Percentiles rank a stretch among this genome's conserved stretches.
These are phyloP conservation scores for Potorous gilbertii DNA, from an alignment of 2,797 vertebrate species.

Conservation along the genomic window DNA sequence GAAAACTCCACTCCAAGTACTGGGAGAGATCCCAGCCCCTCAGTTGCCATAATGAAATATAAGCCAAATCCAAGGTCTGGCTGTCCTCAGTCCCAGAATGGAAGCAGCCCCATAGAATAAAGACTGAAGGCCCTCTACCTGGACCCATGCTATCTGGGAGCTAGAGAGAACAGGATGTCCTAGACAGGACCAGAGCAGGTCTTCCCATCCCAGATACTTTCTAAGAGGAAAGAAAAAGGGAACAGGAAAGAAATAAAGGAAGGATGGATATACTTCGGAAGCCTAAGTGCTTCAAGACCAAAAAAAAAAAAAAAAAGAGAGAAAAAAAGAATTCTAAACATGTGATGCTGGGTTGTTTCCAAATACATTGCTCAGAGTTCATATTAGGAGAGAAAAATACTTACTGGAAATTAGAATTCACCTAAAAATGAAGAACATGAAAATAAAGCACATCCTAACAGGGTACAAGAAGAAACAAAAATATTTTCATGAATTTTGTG, in stretches of 20 bases:
- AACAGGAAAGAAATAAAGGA: neutral
- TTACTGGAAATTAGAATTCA: neutral
- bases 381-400: conserved; percentile 4
- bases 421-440: neutral
- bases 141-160: neutral
- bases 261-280: neutral
- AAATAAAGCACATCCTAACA: neutral
- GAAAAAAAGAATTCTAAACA: conserved; percentile 14
- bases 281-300: neutral
- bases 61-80: neutral
- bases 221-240: neutral
- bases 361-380: neutral
- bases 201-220: neutral
- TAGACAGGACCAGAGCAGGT: neutral
- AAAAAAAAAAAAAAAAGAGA: neutral
- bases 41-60: neutral
- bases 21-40: neutral
- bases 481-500: neutral
- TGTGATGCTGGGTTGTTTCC: neutral
- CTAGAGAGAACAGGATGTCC: neutral
- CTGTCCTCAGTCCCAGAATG: neutral
- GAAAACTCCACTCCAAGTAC: neutral
- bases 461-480: neutral
- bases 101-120: neutral
- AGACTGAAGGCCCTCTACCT: neutral